A percentile compares a stretch with the other conserved stretches of the same genome.
These are phyloP conservation scores for Triplophysa tibetana DNA, from an alignment of 2,113 vertebrate genomes.

Conservation along the genomic window DNA sequence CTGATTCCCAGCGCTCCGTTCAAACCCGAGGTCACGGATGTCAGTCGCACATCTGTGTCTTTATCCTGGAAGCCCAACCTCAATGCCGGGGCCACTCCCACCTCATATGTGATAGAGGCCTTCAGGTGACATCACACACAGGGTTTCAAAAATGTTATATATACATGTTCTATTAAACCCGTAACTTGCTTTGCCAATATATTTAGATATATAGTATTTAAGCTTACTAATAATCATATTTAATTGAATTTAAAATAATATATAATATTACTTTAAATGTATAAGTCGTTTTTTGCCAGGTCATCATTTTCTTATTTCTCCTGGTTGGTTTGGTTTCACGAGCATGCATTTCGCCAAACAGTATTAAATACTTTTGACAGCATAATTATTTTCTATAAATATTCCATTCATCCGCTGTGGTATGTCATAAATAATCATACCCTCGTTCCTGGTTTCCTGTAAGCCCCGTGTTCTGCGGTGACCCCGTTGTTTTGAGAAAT, in stretches of 20 bases:
- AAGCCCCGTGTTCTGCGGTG: not conserved
- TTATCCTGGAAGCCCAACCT: constrained; percentile 94
- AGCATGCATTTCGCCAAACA: not conserved
- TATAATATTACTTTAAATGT: not conserved
- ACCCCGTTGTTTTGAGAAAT: constrained; percentile 18
- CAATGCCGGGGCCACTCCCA: constrained; percentile 94
- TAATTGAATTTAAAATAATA: not conserved
- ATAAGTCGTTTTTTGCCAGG: too few species aligned
- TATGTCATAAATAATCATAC: constrained; percentile 19
- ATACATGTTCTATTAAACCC: too few species aligned
- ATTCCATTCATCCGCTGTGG: not conserved
- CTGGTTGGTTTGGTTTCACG: not conserved
- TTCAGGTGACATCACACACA: constrained; percentile 82
- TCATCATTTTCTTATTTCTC: too few species aligned
- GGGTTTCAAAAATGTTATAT: too few species aligned
- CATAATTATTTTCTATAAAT: constrained; percentile 18
- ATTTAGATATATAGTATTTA: too few species aligned
- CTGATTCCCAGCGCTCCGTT: constrained; percentile 95
- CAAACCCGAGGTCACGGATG: constrained; percentile 92
- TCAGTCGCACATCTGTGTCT: constrained; percentile 87
- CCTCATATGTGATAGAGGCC: constrained; percentile 96
- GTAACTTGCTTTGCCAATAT: too few species aligned
- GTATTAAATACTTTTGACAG: not conserved
- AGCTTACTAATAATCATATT: not conserved
- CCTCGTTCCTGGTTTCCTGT: not conserved